phyloP scores from a whole-genome alignment of 2,113 vertebrate species.

The Oenanthe melanoleuca region DNA sequence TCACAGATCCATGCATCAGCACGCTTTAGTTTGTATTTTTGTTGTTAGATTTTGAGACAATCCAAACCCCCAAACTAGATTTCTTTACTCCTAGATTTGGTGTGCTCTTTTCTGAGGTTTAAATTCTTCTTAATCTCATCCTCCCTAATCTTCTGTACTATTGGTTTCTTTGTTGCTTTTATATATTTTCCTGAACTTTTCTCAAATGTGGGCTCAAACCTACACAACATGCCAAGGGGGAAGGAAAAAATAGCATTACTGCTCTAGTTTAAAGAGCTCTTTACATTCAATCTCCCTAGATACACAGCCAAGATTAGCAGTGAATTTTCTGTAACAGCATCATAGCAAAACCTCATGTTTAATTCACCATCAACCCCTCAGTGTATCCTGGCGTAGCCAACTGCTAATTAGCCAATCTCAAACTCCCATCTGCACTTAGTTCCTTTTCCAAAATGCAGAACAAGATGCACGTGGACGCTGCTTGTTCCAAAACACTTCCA shows the following conservation, averaged over 20 bases:
- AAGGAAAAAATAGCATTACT: slow-evolving; percentile 58
- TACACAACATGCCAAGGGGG: slow-evolving; percentile 36
- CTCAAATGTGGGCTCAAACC: slow-evolving; percentile 40
- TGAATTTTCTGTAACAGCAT: slow-evolving; percentile 36
- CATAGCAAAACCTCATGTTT: slow-evolving; percentile 53
- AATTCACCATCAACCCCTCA: slow-evolving; percentile 50
- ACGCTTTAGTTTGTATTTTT: background rate
- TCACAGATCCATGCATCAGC: background rate
- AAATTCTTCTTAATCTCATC: slow-evolving; percentile 33
- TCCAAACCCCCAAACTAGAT: background rate
- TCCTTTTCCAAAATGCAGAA: background rate
- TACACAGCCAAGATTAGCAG: slow-evolving; percentile 63
- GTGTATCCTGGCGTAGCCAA: slow-evolving; percentile 39
- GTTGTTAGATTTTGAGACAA: slow-evolving; percentile 16
- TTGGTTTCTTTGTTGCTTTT: slow-evolving; percentile 25
- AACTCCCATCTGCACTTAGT: background rate
- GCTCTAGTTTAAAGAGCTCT: slow-evolving; percentile 59
- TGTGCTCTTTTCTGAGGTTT: background rate
- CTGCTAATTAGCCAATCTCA: slow-evolving; percentile 44
- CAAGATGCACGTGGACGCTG: background rate
- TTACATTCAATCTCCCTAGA: slow-evolving; percentile 44
- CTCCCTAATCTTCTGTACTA: slow-evolving; percentile 28
- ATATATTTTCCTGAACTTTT: slow-evolving; percentile 2
- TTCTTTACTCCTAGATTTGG: slow-evolving; percentile 15
- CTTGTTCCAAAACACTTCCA: background rate